Base-by-base conservation (phyloP, 2,888 invertebrate genomes). In the Orthosia gracilis region DNA sequence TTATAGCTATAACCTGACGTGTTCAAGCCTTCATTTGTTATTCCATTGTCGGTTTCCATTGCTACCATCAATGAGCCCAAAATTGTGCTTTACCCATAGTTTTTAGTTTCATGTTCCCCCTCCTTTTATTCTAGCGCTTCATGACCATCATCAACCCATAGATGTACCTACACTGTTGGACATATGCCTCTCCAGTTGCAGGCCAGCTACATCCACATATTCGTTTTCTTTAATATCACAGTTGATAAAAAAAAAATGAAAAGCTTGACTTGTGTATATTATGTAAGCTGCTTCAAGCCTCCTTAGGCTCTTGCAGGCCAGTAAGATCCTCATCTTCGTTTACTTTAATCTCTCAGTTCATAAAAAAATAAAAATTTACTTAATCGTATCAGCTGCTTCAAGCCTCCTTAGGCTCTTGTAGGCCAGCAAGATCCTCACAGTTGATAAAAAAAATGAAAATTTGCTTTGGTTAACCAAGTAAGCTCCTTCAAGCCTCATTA, bases 361-460 rank as follows among this genome's bases (percentile, higher is more conserved):
- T n/a, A n/a, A n/a, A n/a, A n/a, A n/a, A n/a, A n/a, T n/a, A n/a
- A n/a, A n/a, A n/a, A n/a, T n/a, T n/a, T n/a, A n/a, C n/a, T n/a
- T n/a, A n/a, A n/a, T 26, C 26, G 3, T 26, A 26, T 26, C 1
- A 26, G 26, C 26, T 26, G 26, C 26, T 26, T 26, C 26, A 26
- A 26, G 18, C 18, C 49, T 76, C 40, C 67, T 47, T 26, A 58
- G 31, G 9, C 18, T 78, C 15, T n/a, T n/a, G n/a, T n/a, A n/a
- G n/a, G n/a, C n/a, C n/a, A n/a, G n/a, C n/a, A n/a, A n/a, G n/a
- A n/a, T n/a, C n/a, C 0, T 4, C 26, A 31, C 26, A 31, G 4
- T 31, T 3, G 26, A 31, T 31, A 31, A 31, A 31, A 31, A 31
- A 31, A 31, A 31, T 31, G 4, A 31, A 31, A 31, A 31, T 31